phyloP scores from a whole-genome alignment of 2,888 invertebrate genomes.

The Cetonia aurata region DNA sequence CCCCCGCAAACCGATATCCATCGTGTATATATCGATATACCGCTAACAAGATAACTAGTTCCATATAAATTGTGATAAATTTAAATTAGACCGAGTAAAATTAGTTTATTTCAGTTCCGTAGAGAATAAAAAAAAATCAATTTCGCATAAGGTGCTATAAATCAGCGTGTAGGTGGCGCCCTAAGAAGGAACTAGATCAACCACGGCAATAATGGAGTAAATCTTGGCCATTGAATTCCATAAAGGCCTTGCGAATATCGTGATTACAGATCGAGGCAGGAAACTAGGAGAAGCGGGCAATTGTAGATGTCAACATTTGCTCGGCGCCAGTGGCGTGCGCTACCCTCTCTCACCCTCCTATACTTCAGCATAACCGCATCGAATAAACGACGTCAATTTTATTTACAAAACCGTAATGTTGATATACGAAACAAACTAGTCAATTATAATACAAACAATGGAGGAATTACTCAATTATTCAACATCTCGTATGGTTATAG shows the following conservation, averaged over 20 bases:
- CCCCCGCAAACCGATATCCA: too few species aligned
- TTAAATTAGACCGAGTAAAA: too few species aligned
- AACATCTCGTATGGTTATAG: not conserved
- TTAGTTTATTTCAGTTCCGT: too few species aligned
- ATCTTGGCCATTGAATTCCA: slow-evolving; percentile 47
- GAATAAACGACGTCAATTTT: slow-evolving; percentile 17
- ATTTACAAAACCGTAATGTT: slow-evolving; percentile 16
- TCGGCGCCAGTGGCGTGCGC: not conserved
- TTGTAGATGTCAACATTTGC: slow-evolving; percentile 45
- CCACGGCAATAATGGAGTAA: slow-evolving; percentile 48
- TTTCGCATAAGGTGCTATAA: slow-evolving; percentile 40
- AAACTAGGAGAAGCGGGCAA: slow-evolving; percentile 45
- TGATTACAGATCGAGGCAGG: slow-evolving; percentile 45
- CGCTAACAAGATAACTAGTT: too few species aligned
- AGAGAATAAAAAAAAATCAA: slow-evolving; percentile 5
- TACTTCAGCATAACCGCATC: not conserved
- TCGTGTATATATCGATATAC: too few species aligned
- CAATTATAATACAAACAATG: slow-evolving; percentile 16
- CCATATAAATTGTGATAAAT: too few species aligned
- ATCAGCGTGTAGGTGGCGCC: slow-evolving; percentile 43
- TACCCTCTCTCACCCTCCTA: too few species aligned
- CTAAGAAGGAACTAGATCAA: slow-evolving; percentile 46
- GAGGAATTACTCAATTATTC: slow-evolving; percentile 7
- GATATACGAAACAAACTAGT: slow-evolving; percentile 4
- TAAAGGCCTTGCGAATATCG: slow-evolving; percentile 47